A percentile compares a stretch with the other conserved stretches of the same genome.
Conservation (phyloP, 2,797 vertebrate species). For the Tapera naevia region DNA sequence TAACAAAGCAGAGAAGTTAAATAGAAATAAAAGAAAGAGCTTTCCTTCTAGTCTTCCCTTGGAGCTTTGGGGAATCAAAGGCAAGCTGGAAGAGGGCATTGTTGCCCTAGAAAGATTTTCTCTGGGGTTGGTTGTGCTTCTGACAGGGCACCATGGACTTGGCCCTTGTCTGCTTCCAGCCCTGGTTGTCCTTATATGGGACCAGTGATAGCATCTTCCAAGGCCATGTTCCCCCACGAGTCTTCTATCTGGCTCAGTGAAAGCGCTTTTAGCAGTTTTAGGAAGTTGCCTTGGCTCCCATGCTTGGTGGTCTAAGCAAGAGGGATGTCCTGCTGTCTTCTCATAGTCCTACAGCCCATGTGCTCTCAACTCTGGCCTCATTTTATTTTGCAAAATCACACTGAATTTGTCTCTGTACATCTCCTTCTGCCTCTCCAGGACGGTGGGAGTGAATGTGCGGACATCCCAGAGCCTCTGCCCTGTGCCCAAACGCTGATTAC, state of each 20-base stretch:
- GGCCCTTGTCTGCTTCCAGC: background rate
- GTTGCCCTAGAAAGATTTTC: constrained; percentile 7
- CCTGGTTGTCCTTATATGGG: background rate
- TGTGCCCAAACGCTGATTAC: background rate
- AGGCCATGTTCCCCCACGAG: fast-evolving
- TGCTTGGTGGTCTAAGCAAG: background rate
- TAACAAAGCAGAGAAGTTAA: constrained; percentile 10
- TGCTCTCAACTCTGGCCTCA: background rate
- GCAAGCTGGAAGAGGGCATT: background rate
- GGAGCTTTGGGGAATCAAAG: background rate
- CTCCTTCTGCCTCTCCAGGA: background rate
- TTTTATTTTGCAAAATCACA: background rate
- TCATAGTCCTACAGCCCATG: background rate
- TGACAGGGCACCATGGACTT: background rate
- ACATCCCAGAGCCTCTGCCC: background rate
- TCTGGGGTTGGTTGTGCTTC: background rate
- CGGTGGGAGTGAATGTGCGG: background rate
- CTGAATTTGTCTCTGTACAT: background rate
- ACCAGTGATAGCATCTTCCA: background rate
- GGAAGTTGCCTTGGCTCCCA: background rate
- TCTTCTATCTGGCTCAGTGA: background rate
- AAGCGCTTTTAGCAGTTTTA: background rate
- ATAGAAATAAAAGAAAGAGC: background rate
- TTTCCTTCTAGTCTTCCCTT: constrained; percentile 45
- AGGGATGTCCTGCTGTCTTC: background rate